These are phyloP conservation scores for Dasyurus viverrinus DNA, from an alignment of 2,113 vertebrate species.

Conservation along the genomic window DNA sequence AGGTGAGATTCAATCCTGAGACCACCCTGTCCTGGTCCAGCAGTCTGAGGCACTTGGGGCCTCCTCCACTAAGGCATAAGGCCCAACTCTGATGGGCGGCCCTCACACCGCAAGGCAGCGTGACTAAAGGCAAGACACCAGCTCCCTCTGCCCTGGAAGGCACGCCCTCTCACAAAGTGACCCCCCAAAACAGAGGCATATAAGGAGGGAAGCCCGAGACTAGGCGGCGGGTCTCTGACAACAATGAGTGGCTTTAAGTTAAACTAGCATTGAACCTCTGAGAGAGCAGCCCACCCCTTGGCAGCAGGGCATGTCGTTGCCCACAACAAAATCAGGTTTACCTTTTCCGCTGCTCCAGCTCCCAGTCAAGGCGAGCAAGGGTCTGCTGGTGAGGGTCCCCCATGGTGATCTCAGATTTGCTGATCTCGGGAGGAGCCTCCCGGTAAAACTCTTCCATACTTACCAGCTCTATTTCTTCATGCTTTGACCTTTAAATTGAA, in stretches of 20 bases:
- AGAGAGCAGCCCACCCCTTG: not conserved
- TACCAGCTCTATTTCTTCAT: conserved; percentile 97
- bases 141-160: not conserved
- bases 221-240: not conserved
- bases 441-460: conserved; percentile 93
- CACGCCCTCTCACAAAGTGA: not conserved
- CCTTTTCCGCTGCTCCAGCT: conserved; percentile 98
- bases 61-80: too few relatives aligned
- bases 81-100: too few relatives aligned
- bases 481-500: conserved; percentile 89
- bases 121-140: not conserved
- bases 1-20: not conserved
- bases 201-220: not conserved
- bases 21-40: not conserved
- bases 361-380: conserved; percentile 97
- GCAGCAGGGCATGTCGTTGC: not conserved
- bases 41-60: not conserved
- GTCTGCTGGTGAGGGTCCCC: conserved; percentile 96
- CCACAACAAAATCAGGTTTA: conserved; percentile 65
- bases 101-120: not conserved
- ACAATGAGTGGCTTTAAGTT: not conserved
- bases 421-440: conserved; percentile 93
- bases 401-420: conserved; percentile 90
- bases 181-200: not conserved
- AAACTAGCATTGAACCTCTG: not conserved